Conservation (phyloP, 2,797 vertebrate species). For the Lutjanus argentimaculatus region DNA sequence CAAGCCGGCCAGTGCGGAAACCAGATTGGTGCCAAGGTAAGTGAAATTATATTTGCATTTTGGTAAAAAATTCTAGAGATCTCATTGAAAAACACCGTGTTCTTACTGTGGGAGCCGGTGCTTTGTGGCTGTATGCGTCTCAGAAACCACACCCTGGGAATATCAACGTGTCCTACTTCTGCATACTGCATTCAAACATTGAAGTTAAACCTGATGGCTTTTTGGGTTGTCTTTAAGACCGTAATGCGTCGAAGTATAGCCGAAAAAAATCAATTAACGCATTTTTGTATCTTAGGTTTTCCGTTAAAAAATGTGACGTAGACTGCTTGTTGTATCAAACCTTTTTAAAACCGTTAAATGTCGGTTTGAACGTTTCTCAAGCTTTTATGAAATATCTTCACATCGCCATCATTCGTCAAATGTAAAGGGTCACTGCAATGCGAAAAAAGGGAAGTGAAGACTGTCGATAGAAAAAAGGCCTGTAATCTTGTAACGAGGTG, state of each 20-base stretch:
- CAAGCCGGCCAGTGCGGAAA: constrained; percentile 90
- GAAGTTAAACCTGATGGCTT: rapidly evolving
- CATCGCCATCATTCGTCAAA: background rate
- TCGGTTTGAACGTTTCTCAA: rapidly evolving
- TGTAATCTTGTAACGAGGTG: rapidly evolving
- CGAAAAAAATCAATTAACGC: background rate
- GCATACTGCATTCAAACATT: rapidly evolving
- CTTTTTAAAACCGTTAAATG: rapidly evolving
- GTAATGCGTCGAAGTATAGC: background rate
- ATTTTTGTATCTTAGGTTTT: background rate
- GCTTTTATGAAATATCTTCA: rapidly evolving
- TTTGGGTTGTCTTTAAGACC: rapidly evolving
- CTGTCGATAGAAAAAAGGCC: too few relatives aligned
- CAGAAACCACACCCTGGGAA: constrained; percentile 76
- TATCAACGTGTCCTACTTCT: constrained; percentile 14
- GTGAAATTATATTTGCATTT: constrained; percentile 19
- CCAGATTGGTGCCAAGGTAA: constrained; percentile 89
- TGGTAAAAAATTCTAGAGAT: rapidly evolving
- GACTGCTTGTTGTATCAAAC: rapidly evolving
- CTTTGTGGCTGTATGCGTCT: constrained; percentile 63
- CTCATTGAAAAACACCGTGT: background rate
- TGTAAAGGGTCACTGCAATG: background rate
- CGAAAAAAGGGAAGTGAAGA: constrained; percentile 11
- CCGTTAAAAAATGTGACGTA: rapidly evolving
- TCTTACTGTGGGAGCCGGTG: background rate